A percentile compares a stretch with the other conserved stretches of the same genome.
Conservation (phyloP, 2,888 invertebrate species). For the Aradus depressus region DNA sequence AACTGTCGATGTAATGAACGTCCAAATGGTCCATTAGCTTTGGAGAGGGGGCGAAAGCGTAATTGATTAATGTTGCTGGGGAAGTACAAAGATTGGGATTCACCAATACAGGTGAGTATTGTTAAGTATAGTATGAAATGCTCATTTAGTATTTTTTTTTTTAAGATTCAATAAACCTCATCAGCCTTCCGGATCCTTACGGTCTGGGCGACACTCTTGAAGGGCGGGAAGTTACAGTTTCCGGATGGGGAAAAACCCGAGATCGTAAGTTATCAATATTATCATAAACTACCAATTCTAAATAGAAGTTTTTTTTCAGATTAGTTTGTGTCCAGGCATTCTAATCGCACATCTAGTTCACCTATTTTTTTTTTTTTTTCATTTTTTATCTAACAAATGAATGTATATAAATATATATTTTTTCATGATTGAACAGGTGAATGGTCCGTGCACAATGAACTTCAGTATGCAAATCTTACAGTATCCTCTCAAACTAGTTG, state of each 20-base stretch:
- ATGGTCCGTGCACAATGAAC: neutral
- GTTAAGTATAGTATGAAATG: too few species aligned
- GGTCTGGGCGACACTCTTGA: neutral
- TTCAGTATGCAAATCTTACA: constrained; percentile 1
- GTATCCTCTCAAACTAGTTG: neutral
- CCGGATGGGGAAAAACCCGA: constrained; percentile 10
- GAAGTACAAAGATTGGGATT: too few species aligned
- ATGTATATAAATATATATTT: neutral
- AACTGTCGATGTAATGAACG: too few species aligned
- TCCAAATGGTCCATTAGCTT: too few species aligned
- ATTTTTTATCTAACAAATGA: neutral
- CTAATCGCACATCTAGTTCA: neutral
- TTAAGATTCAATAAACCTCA: neutral
- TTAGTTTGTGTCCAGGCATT: too few species aligned
- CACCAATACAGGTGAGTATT: too few species aligned
- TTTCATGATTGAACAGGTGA: neutral
- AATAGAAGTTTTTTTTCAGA: too few species aligned
- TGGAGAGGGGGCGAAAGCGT: too few species aligned
- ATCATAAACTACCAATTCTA: too few species aligned
- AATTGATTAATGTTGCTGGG: too few species aligned
- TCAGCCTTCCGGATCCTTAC: neutral
- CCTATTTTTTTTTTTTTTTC: neutral
- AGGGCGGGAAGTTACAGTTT: neutral
- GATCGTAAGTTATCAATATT: constrained; percentile 1
- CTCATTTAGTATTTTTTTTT: neutral